Conservation (phyloP, 2,888 invertebrate species). For the Cosmia trapezina region DNA sequence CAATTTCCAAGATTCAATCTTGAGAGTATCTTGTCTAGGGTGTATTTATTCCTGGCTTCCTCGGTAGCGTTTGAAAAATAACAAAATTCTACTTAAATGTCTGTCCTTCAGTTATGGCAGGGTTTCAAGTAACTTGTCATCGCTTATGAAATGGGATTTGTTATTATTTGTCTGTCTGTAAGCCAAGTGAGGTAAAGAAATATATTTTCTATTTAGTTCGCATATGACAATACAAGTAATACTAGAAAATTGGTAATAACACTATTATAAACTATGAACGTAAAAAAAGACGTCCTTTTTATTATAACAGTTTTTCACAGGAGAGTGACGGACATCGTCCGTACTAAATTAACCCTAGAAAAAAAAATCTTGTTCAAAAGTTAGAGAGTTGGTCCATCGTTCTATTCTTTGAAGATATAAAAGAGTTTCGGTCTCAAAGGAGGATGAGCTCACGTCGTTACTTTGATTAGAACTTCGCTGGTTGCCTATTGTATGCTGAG, state of each 20-base stretch:
- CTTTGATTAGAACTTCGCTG: slow-evolving; percentile 81
- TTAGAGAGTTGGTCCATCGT: slow-evolving; percentile 67
- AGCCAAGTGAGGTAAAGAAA: neutral
- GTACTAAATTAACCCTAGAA: slow-evolving; percentile 49
- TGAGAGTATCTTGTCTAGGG: slow-evolving; percentile 34
- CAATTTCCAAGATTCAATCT: slow-evolving; percentile 65
- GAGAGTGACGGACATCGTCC: slow-evolving; percentile 3
- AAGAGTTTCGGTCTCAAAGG: slow-evolving; percentile 80
- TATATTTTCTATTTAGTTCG: neutral
- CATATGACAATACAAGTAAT: neutral
- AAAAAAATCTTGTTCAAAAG: slow-evolving; percentile 71
- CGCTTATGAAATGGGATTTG: slow-evolving; percentile 10
- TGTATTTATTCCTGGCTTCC: slow-evolving; percentile 35
- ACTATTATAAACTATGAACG: neutral
- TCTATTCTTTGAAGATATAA: slow-evolving; percentile 76
- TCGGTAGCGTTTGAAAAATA: slow-evolving; percentile 27
- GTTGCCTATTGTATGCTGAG: slow-evolving; percentile 48
- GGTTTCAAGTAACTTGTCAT: slow-evolving; percentile 28
- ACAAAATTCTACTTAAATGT: slow-evolving; percentile 16
- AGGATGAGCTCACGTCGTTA: slow-evolving; percentile 80
- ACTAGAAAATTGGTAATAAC: neutral
- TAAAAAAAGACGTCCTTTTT: neutral
- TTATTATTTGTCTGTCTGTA: neutral
- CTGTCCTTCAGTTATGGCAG: neutral
- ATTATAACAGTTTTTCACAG: neutral